Base-by-base conservation (phyloP, 2,797 vertebrate genomes). In the Dendrocincla tyrannina region DNA sequence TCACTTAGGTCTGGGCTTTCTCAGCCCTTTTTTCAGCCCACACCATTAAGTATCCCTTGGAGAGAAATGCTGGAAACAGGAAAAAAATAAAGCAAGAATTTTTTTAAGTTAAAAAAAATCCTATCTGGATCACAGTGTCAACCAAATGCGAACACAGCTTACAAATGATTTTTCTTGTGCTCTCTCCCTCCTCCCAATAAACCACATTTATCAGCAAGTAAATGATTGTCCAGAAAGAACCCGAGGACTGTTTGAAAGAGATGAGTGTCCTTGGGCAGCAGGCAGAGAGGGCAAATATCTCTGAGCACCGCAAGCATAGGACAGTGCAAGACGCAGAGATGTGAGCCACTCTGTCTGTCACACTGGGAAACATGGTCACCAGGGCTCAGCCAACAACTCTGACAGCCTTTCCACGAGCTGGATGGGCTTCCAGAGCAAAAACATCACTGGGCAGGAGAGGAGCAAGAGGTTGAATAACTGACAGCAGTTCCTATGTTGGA, bases 181-280 rank as follows among this genome's bases (percentile, higher is more conserved):
- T 4, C 6, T 79, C 66, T 68, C 78, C 47, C 64, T 88, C 64
- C 46, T 91, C 46, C 35, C 39, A 88, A 60, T 83, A 90, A 90
- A 33, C n/a, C 6, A 0, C 66, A 50, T 89, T 84, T 90, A 78
- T 68, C 13, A 18, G 30, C 73, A 84, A 59, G 91, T 96, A 94
- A 97, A 95, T 96, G 85, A 96, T 97, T 97, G 85, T 53, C 76
- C 69, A 89, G 82, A 74, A 41, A 35, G 63, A 83, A 73, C 13
- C 23, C 44, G 75, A 60, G 50, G 58, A 58, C 76, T 60, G 17
- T 24, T 76, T 59, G 47, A 77, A 69, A 55, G 49, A 52, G 77
- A 59, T 27, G 4, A 4, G 41, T 55, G 91, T 90, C 94, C 93
- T 95, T 96, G 91, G 58, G 46, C 62, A 90, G n/a, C 42, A 30